Evolutionary conservation across 2,113 vertebrate species (phyloP).

Genomic region (Rattus norvegicus): GRCr8 NC_086021.1:51182001-51182500

Average conservation of each 20-base stretch:
- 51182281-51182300: background rate
- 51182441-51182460: too few relatives aligned
- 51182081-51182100: background rate
- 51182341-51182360: background rate
- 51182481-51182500: background rate
- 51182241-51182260: background rate
- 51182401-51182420: background rate
- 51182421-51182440: background rate
- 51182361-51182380: background rate
- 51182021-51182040: background rate
- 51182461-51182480: background rate
- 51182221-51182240: background rate
- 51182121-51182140: background rate
- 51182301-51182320: background rate
- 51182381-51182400: slow-evolving; percentile 1
- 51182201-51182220: background rate
- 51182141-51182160: background rate
- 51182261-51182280: background rate
- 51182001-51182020: background rate
- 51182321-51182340: background rate
- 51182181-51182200: background rate
- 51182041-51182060: background rate
- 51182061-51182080: background rate
- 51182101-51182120: background rate
- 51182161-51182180: background rate